Base-by-base conservation (phyloP, 2,113 vertebrate genomes). In the Pavo muticus region DNA sequence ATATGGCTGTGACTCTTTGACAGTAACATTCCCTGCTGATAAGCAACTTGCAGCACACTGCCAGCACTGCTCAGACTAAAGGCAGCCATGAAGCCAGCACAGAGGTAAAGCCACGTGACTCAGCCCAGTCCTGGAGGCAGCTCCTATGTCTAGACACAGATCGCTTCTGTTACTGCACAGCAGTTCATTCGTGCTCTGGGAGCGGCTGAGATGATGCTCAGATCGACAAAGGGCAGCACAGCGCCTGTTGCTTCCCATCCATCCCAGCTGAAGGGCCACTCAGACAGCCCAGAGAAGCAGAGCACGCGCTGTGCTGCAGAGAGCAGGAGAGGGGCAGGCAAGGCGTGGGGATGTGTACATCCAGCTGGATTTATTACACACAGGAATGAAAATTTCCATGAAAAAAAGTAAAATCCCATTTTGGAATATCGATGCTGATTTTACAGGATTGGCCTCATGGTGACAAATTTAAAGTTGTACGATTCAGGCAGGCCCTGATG, bases 381-480 rank as follows among this genome's bases (percentile, higher is more conserved):
- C 54, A 64, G 52, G 71, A 82, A 93, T 86, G 52, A 90, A 95
- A 95, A 60, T 70, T 92, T 73, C 77, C 37, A 91, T 91, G 63
- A 67, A 47, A 69, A 59, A 59, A 59, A 39, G 35, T 61, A 64
- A 12, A 84, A 91, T 64, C 32, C 73, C 79, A 11, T 83, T 65
- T 70, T 79, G 27, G 60, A 91, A 40, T 57, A 27, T 3, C 24
- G 45, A 10, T 11, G 44, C 30, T 50, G 45, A 32, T 82, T 91
- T 94, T 82, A 99, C 76, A 99, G 97, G 50, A 95, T 85, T 1
- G 99, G 99, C 96, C 97, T 95, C 98, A 98, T 98, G 76, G 61
- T 96, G 94, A 99, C 48, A 4, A 99, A 99, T 44, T 93, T 91
- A 74, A 99, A 99, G 96, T 99, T 98, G 96, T 99, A 99, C 0